Evolutionary conservation across 2,113 vertebrate genomes (phyloP).

Genomic region (Bubo bubo): DNA sequence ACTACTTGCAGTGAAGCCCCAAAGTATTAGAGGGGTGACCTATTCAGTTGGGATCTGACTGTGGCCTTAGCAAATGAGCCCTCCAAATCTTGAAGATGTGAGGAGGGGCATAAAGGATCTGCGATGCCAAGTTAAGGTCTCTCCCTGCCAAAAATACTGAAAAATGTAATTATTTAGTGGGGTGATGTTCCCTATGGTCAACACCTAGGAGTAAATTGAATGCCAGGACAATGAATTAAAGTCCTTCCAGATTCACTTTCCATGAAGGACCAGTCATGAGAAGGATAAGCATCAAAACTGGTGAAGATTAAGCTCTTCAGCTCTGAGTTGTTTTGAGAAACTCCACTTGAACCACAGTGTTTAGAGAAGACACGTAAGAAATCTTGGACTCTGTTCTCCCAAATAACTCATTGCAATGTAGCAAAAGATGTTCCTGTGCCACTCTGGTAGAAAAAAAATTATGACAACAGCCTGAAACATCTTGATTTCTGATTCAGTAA

Average conservation of each 20-base stretch:
- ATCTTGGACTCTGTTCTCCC: background rate
- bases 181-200: background rate
- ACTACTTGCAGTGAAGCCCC: background rate
- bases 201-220: background rate
- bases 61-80: background rate
- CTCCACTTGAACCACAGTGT: background rate
- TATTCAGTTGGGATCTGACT: background rate
- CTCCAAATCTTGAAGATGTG: background rate
- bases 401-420: background rate
- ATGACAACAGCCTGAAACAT: background rate
- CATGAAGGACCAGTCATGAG: background rate
- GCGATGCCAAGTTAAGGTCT: background rate
- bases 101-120: background rate
- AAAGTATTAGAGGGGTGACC: background rate
- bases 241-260: background rate
- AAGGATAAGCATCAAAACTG: background rate
- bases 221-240: background rate
- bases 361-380: background rate
- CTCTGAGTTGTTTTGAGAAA: background rate
- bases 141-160: background rate
- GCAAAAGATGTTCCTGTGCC: background rate
- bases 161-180: background rate
- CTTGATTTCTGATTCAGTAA: conserved; percentile 20
- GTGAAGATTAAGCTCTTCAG: background rate
- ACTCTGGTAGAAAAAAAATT: background rate